Conservation (phyloP, 1,140 invertebrate genomes). For the Heliconius hermathena region DNA sequence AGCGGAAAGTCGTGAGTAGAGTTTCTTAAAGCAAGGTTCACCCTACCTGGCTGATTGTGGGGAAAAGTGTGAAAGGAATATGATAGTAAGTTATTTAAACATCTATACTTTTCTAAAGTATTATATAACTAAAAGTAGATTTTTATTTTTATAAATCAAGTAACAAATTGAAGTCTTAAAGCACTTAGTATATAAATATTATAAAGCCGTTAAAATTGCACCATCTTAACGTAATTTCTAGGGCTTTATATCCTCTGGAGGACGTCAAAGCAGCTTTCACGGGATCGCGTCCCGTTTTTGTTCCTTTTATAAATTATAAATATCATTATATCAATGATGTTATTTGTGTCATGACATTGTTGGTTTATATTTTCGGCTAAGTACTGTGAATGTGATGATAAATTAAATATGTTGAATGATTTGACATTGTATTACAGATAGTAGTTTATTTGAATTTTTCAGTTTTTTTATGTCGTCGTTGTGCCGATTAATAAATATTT, state of each 20-base stretch:
- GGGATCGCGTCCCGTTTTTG: slow-evolving; percentile 1
- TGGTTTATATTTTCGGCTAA: background rate
- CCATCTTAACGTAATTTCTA: slow-evolving; percentile 50
- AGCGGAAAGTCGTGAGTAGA: no score
- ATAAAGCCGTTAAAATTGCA: slow-evolving; percentile 48
- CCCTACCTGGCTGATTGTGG: no score
- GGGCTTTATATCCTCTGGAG: slow-evolving; percentile 45
- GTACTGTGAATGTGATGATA: background rate
- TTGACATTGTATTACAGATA: background rate
- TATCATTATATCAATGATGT: background rate
- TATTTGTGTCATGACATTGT: background rate
- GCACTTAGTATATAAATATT: slow-evolving; percentile 44
- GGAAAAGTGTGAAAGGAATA: no score
- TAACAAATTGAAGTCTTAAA: slow-evolving; percentile 11
- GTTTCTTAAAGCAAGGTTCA: no score
- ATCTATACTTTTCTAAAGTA: background rate
- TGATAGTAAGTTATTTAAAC: background rate
- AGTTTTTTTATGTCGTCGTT: background rate
- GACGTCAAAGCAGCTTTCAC: slow-evolving; percentile 22
- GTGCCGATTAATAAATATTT: no score
- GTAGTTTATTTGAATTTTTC: background rate
- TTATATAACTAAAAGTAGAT: background rate
- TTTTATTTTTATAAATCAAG: slow-evolving; percentile 21
- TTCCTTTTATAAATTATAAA: slow-evolving; percentile 11
- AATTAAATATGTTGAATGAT: background rate